Percentiles rank a stretch among this genome's conserved stretches.
Conservation (phyloP, 2,888 invertebrate species). For the Thereva nobilitata region DNA sequence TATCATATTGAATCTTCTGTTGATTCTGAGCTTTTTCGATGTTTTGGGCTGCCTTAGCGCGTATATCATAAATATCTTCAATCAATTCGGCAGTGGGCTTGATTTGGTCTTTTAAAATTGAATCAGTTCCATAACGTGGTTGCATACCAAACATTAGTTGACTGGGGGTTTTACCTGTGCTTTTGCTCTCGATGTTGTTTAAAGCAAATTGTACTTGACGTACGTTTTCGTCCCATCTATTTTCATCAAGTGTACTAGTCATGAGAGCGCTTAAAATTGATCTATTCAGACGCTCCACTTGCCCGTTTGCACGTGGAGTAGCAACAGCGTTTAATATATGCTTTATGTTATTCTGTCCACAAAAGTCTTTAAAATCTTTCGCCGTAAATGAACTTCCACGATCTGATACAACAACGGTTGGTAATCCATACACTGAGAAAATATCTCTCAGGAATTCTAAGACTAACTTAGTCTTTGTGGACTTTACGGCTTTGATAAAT, state of each 20-base stretch:
- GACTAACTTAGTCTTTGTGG: conserved; percentile 9
- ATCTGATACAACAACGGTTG: neutral
- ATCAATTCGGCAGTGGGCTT: too few relatives aligned
- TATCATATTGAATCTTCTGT: too few relatives aligned
- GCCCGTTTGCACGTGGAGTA: conserved; percentile 13
- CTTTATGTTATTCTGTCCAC: conserved; percentile 13
- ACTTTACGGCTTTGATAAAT: neutral
- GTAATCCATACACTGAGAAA: neutral
- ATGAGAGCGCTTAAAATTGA: neutral
- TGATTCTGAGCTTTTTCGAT: too few relatives aligned
- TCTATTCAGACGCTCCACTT: conserved; percentile 17
- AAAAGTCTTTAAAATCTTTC: neutral
- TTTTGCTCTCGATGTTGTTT: too few relatives aligned
- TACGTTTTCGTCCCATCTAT: neutral
- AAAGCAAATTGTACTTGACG: too few relatives aligned
- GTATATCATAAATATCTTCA: too few relatives aligned
- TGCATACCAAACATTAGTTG: too few relatives aligned
- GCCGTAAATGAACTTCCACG: conserved; percentile 11
- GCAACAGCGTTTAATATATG: conserved; percentile 13
- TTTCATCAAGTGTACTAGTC: conserved; percentile 6
- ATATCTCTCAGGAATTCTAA: conserved; percentile 6
- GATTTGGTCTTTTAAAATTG: too few relatives aligned
- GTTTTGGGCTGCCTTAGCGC: too few relatives aligned
- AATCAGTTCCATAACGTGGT: too few relatives aligned
- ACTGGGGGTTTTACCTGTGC: too few relatives aligned